Percentiles rank a stretch among this genome's conserved stretches.
phyloP scores from a whole-genome alignment of 2,888 invertebrate species.

The Melieria omissa region DNA sequence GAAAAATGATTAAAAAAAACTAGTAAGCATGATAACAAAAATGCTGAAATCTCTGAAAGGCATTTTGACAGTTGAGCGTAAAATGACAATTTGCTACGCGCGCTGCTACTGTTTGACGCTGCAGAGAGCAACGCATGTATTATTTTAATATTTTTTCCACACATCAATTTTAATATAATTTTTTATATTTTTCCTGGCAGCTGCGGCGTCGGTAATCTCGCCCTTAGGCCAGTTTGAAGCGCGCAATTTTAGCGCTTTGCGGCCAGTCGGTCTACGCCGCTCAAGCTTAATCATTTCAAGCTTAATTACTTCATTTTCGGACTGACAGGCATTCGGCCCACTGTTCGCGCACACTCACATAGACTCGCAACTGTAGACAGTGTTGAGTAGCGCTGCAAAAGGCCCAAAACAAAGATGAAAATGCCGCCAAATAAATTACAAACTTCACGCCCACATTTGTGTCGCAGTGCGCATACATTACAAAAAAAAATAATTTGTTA shows the following conservation, averaged over 20 bases:
- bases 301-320: not conserved
- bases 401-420: too few species aligned
- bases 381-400: too few species aligned
- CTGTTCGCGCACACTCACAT: too few species aligned
- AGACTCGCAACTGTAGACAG: too few species aligned
- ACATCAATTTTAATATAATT: not conserved
- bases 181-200: not conserved
- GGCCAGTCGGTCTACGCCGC: not conserved
- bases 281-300: not conserved
- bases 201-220: not conserved
- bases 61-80: not conserved
- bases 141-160: too few species aligned
- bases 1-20: not conserved
- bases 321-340: not conserved
- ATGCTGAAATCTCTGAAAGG: not conserved
- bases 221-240: not conserved
- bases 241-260: not conserved
- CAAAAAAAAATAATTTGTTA: too few species aligned
- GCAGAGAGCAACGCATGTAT: too few species aligned
- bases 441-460: too few species aligned
- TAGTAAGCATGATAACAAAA: not conserved
- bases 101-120: not conserved
- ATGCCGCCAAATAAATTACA: too few species aligned
- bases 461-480: too few species aligned
- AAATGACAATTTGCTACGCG: conserved; percentile 6